A percentile compares a stretch with the other conserved stretches of the same genome.
Evolutionary conservation across 2,888 invertebrate genomes (phyloP).

Genomic region (Tolmerus cingulatus): DNA sequence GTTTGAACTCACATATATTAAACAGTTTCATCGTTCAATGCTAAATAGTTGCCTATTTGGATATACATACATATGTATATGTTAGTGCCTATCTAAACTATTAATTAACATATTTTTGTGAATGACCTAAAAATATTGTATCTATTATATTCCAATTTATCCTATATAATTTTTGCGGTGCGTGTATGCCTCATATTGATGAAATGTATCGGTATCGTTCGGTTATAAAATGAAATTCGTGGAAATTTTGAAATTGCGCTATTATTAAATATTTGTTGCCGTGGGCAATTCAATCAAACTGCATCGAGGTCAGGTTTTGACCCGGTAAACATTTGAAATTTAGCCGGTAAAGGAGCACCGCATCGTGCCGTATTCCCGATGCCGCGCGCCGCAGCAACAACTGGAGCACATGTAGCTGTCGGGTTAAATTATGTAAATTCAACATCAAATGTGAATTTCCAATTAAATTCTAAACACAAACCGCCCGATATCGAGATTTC

Average conservation of each 20-base stretch:
- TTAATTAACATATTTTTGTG: not conserved
- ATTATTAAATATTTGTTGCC: not conserved
- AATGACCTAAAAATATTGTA: not conserved
- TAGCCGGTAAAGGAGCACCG: not conserved
- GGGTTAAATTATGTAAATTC: constrained; percentile 9
- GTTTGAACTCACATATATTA: too few species aligned
- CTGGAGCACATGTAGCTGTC: not conserved
- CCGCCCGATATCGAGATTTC: not conserved
- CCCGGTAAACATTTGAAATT: not conserved
- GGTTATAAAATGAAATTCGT: not conserved
- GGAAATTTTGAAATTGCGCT: not conserved
- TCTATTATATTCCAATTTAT: not conserved
- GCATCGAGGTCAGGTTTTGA: not conserved
- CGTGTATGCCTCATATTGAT: not conserved
- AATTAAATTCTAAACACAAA: not conserved
- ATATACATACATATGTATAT: too few species aligned
- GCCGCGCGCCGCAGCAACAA: not conserved
- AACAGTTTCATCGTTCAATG: too few species aligned
- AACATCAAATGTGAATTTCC: constrained; percentile 4
- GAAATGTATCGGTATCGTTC: not conserved
- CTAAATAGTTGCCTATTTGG: too few species aligned
- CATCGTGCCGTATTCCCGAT: not conserved
- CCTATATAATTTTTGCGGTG: not conserved
- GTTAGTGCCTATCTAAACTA: too few species aligned
- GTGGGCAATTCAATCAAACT: not conserved